Evolutionary conservation across 1,140 invertebrate genomes (phyloP).

Genomic region (Globodera ellingtonae): DNA sequence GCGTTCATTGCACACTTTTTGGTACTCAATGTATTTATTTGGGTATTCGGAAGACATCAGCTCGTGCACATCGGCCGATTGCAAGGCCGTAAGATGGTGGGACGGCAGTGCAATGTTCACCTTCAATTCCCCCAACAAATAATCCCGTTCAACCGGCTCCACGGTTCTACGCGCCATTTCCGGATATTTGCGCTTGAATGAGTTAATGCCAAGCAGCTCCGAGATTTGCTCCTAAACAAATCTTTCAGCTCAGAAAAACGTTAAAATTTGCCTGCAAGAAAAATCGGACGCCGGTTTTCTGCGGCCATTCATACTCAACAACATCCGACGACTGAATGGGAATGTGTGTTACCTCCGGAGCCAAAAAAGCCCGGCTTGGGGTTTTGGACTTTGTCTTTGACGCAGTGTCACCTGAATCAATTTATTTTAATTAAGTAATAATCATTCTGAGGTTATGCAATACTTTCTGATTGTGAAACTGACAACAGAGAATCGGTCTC

Average conservation of each 20-base stretch:
- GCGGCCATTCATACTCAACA: conserved; percentile 49
- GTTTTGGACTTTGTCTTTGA: conserved; percentile 1
- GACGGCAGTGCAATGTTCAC: conserved; percentile 22
- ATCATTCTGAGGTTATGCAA: background rate
- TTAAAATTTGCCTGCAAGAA: conserved; percentile 34
- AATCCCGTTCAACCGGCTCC: conserved; percentile 40
- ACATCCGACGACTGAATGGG: conserved; percentile 37
- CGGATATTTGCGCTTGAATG: conserved; percentile 51
- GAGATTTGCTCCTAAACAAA: conserved; percentile 47
- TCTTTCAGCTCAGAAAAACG: conserved; percentile 10
- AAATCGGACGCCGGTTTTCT: conserved; percentile 34
- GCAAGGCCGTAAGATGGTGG: conserved; percentile 42
- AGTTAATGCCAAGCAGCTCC: conserved; percentile 41
- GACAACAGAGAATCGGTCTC: conserved; percentile 2
- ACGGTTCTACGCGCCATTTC: conserved; percentile 36
- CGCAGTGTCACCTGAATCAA: background rate
- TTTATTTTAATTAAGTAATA: background rate
- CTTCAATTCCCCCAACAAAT: conserved; percentile 36
- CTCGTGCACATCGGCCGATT: conserved; percentile 40
- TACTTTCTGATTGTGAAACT: background rate
- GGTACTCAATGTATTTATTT: conserved; percentile 44
- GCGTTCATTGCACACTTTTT: conserved; percentile 42
- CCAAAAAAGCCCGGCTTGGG: background rate
- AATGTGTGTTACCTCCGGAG: conserved; percentile 27
- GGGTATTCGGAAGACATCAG: conserved; percentile 45